Percentiles rank a stretch among this genome's conserved stretches.
These are phyloP conservation scores for Fragum sueziense DNA, from an alignment of 2,888 invertebrate genomes.

Conservation along the genomic window DNA sequence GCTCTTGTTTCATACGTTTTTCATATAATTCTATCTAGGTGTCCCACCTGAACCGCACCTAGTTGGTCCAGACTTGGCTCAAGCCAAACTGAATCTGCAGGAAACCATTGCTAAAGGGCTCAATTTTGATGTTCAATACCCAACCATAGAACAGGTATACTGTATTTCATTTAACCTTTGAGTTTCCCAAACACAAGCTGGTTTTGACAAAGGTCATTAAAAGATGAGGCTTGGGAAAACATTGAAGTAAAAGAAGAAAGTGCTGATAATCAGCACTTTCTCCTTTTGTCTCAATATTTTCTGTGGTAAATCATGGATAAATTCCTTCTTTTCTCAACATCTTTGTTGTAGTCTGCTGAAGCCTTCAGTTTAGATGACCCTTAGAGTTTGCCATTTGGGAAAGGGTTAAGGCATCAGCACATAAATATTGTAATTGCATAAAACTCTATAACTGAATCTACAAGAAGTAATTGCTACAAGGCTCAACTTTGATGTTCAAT, in stretches of 20 bases:
- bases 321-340: no score
- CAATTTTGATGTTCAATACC: conserved; percentile 43
- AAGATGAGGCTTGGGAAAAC: no score
- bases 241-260: background rate
- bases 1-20: no score
- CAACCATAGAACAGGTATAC: conserved; percentile 31
- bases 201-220: no score
- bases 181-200: background rate
- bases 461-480: conserved; percentile 22
- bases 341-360: no score
- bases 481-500: conserved; percentile 42
- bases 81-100: conserved; percentile 33
- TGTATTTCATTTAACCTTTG: no score
- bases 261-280: background rate
- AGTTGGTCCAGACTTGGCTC: background rate
- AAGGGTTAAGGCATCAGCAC: no score
- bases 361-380: no score
- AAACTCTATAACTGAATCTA: conserved; percentile 28
- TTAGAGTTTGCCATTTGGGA: no score
- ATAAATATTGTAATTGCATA: no score
- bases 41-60: background rate
- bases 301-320: background rate
- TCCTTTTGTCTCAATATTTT: background rate
- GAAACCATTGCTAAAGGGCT: conserved; percentile 23
- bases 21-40: no score